A percentile compares a stretch with the other conserved stretches of the same genome.
Evolutionary conservation across 2,888 invertebrate genomes (phyloP).

Genomic region (Chouioia cunea): DNA sequence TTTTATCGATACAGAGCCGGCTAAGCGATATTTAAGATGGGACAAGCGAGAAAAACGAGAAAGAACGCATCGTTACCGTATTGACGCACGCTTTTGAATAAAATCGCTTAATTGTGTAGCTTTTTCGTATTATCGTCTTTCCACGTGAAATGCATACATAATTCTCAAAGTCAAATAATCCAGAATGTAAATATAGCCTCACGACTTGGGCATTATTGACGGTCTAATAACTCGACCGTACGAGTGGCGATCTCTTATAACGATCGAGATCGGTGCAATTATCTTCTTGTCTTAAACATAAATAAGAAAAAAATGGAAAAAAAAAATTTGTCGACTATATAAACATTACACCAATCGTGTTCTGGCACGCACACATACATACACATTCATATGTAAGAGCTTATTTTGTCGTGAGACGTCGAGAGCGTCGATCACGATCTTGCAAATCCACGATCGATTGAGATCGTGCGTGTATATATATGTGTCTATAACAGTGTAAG

Average conservation of each 20-base stretch:
- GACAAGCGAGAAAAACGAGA: too few relatives aligned
- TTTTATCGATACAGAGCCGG: slow-evolving; percentile 27
- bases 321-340: background rate
- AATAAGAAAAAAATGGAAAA: background rate
- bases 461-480: slow-evolving; percentile 1
- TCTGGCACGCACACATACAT: background rate
- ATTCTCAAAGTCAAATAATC: too few relatives aligned
- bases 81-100: too few relatives aligned
- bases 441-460: slow-evolving; percentile 19
- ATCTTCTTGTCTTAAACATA: too few relatives aligned
- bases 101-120: too few relatives aligned
- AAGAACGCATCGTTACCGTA: too few relatives aligned
- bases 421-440: slow-evolving; percentile 40
- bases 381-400: too few relatives aligned
- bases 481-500: background rate
- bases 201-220: too few relatives aligned
- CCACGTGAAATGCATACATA: background rate
- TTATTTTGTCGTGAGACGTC: slow-evolving; percentile 29
- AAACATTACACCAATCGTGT: background rate
- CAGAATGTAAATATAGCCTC: too few relatives aligned
- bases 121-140: background rate
- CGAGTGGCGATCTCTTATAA: too few relatives aligned
- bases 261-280: background rate
- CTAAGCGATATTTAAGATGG: slow-evolving; percentile 19
- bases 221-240: too few relatives aligned